Percentiles rank a stretch among this genome's conserved stretches.
These are phyloP conservation scores for Macaca nemestrina DNA, from an alignment of 2,113 vertebrate genomes.

Conservation along the genomic window DNA sequence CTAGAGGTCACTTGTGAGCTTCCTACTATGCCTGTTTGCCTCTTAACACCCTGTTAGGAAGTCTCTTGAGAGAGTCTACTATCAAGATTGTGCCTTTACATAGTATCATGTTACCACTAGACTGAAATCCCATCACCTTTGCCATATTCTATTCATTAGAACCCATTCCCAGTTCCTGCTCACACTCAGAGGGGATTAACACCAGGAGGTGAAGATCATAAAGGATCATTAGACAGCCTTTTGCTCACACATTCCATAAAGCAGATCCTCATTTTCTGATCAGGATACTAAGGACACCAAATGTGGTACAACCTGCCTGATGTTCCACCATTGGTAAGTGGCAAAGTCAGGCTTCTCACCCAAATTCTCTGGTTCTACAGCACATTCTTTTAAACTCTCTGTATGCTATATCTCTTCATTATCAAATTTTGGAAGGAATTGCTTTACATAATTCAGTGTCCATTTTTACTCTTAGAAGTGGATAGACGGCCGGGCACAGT, in stretches of 20 bases:
- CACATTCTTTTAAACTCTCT: background rate
- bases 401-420: background rate
- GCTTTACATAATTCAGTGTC: background rate
- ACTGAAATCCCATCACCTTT: background rate
- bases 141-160: background rate
- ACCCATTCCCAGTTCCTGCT: background rate
- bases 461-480: background rate
- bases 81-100: background rate
- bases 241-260: background rate
- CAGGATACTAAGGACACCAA: background rate
- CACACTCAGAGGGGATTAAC: background rate
- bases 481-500: background rate
- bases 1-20: background rate
- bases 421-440: background rate
- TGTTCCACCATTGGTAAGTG: background rate
- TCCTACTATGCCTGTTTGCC: background rate
- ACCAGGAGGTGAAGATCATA: fast-evolving
- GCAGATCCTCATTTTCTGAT: background rate
- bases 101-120: background rate
- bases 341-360: background rate
- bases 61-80: background rate
- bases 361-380: background rate
- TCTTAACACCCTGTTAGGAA: background rate
- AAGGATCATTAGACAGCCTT: background rate
- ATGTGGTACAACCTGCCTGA: background rate